These are phyloP conservation scores for Philhelius pedissequus DNA, from an alignment of 2,888 invertebrate genomes.

Conservation along the genomic window DNA sequence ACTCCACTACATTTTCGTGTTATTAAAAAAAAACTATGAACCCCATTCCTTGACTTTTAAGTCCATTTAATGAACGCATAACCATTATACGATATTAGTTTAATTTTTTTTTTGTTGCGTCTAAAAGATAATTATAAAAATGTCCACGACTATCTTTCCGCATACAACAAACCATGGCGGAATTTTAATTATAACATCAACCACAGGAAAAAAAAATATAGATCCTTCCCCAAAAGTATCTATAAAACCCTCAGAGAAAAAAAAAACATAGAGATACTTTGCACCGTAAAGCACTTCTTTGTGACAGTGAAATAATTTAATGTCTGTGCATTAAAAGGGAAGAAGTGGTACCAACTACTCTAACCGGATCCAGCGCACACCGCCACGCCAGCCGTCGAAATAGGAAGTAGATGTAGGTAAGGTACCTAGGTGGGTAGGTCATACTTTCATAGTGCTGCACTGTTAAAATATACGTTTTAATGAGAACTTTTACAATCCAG, in stretches of 20 bases:
- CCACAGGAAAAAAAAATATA: not conserved
- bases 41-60: not conserved
- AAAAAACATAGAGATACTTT: slow-evolving; percentile 22
- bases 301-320: slow-evolving; percentile 67
- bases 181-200: slow-evolving; percentile 66
- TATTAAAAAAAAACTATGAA: not conserved
- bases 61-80: not conserved
- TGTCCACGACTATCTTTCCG: not conserved
- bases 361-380: slow-evolving; percentile 33
- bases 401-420: slow-evolving; percentile 20
- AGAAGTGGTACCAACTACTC: not conserved
- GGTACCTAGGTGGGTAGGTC: not conserved
- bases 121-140: slow-evolving; percentile 53
- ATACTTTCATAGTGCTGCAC: slow-evolving; percentile 7
- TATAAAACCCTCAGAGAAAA: slow-evolving; percentile 2
- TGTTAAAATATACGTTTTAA: slow-evolving; percentile 45
- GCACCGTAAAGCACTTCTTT: slow-evolving; percentile 39
- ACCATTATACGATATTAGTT: not conserved
- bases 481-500: slow-evolving; percentile 55
- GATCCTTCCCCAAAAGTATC: not conserved
- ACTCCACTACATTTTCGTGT: too few species aligned
- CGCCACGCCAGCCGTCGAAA: slow-evolving; percentile 19
- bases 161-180: slow-evolving; percentile 27
- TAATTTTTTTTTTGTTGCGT: not conserved
- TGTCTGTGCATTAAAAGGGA: slow-evolving; percentile 48